Conservation (phyloP, 1,140 invertebrate genomes). For the Phymastichus coffea region DNA sequence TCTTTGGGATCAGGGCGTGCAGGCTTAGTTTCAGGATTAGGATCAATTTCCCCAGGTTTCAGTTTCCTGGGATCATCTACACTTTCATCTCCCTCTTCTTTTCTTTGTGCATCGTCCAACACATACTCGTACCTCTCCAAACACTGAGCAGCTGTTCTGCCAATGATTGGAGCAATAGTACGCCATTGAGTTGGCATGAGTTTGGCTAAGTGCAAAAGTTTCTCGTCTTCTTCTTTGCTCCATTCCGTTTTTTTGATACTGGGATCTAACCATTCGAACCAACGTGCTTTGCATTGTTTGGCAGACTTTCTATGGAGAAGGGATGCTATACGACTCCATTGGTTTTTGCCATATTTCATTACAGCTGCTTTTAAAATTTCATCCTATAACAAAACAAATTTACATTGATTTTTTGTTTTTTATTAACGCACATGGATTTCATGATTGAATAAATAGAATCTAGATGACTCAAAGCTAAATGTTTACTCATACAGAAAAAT, state of each 20-base stretch:
- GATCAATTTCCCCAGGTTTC: slow-evolving; percentile 98
- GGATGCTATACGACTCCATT: slow-evolving; percentile 99
- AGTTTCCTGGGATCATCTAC: slow-evolving; percentile 94
- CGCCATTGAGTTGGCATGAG: slow-evolving; percentile 99
- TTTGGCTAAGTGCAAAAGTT: slow-evolving; percentile 95
- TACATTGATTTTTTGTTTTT: slow-evolving; percentile 13
- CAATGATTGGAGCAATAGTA: slow-evolving; percentile 98
- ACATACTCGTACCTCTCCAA: slow-evolving; percentile 96
- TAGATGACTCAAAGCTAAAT: no score
- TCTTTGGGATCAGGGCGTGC: slow-evolving; percentile 99
- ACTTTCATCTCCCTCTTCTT: slow-evolving; percentile 91
- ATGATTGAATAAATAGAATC: neutral
- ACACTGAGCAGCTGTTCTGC: slow-evolving; percentile 97
- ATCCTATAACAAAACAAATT: slow-evolving; percentile 72
- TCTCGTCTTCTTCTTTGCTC: slow-evolving; percentile 99
- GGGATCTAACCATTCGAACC: slow-evolving; percentile 99
- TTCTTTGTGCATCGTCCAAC: slow-evolving; percentile 97
- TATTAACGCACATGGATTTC: neutral
- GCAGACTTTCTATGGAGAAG: slow-evolving; percentile 97
- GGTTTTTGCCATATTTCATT: slow-evolving; percentile 99
- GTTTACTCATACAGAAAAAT: no score
- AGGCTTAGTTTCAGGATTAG: slow-evolving; percentile 99
- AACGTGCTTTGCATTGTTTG: slow-evolving; percentile 99
- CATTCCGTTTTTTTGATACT: slow-evolving; percentile 99
- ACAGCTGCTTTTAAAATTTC: slow-evolving; percentile 99